Conservation (phyloP, 2,797 vertebrate species). For the Alcedo quadribrachys region DNA sequence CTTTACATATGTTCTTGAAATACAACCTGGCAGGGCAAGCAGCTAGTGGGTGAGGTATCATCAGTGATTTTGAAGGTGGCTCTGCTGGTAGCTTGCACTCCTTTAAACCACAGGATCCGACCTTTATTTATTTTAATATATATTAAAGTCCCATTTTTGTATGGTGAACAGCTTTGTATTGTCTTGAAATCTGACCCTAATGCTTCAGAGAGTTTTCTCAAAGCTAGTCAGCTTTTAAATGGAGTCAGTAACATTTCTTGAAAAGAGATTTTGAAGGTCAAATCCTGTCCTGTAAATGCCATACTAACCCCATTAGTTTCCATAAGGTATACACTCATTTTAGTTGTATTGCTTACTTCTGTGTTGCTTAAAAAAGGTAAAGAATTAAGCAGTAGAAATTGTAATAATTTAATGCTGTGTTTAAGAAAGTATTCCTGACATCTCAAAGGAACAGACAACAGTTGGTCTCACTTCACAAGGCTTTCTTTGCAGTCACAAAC, state of each 20-base stretch:
- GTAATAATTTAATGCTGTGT: background rate
- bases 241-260: background rate
- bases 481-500: background rate
- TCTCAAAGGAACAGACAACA: background rate
- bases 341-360: background rate
- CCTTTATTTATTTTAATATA: background rate
- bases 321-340: background rate
- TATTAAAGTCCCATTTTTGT: background rate
- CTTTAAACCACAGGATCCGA: background rate
- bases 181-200: background rate
- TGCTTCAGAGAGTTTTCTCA: background rate
- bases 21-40: background rate
- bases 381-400: background rate
- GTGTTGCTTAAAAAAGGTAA: background rate
- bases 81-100: background rate
- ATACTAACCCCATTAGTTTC: background rate
- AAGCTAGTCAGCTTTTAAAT: background rate
- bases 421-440: background rate
- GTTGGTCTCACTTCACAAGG: background rate
- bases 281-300: background rate
- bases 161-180: background rate
- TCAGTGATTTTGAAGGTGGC: background rate
- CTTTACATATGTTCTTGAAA: background rate
- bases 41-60: accelerated
- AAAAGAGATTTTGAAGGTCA: background rate